phyloP scores from a whole-genome alignment of 1,140 invertebrate genomes.

The Eupristina koningsbergeri region DNA sequence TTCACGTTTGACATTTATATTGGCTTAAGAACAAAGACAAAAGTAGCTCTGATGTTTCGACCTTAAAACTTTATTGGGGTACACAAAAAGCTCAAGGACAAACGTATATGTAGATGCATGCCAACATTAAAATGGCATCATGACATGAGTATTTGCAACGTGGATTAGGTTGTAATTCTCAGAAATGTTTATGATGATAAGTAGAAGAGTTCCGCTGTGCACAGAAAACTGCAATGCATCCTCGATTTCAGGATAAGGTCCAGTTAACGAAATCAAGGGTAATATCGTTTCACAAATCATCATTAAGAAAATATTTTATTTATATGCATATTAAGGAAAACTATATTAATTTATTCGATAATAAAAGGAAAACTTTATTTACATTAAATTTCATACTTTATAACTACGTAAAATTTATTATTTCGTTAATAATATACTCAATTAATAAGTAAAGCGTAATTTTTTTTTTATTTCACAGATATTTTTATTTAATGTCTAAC shows the following conservation, averaged over 20 bases:
- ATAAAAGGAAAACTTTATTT: background rate
- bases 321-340: background rate
- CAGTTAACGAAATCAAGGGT: background rate
- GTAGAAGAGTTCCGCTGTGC: too few relatives aligned
- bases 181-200: background rate
- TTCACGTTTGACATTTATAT: background rate
- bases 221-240: background rate
- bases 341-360: background rate
- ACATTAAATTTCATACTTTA: background rate
- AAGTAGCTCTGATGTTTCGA: background rate
- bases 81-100: background rate
- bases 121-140: background rate
- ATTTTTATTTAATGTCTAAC: too few relatives aligned
- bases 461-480: too few relatives aligned
- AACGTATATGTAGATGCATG: background rate
- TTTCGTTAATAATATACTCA: too few relatives aligned
- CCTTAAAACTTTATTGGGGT: background rate
- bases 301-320: background rate
- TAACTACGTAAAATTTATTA: too few relatives aligned
- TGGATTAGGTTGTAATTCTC: background rate
- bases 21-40: background rate
- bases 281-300: background rate
- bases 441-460: too few relatives aligned
- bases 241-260: background rate
- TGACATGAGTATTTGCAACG: background rate